phyloP scores from a whole-genome alignment of 2,888 invertebrate species.

The Rotaria magnacalcarata region DNA sequence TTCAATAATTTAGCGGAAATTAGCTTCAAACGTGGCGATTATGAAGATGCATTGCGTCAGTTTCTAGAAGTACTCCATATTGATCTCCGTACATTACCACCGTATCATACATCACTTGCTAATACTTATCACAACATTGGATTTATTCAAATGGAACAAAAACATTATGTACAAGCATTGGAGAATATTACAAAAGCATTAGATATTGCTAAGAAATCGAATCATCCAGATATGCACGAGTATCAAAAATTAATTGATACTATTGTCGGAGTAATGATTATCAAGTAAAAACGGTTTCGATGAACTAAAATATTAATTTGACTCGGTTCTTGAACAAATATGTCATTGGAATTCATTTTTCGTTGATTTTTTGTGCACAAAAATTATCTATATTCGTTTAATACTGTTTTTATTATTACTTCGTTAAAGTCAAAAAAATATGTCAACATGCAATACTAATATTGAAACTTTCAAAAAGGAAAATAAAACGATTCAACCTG shows the following conservation, averaged over 20 bases:
- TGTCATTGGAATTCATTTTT: no score
- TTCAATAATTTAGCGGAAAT: not conserved
- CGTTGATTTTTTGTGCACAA: no score
- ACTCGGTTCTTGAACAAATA: no score
- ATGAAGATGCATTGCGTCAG: not conserved
- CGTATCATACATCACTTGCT: not conserved
- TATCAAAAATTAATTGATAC: not conserved
- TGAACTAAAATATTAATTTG: no score
- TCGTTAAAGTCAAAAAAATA: no score
- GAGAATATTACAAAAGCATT: not conserved
- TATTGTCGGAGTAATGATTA: not conserved
- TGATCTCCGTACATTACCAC: not conserved
- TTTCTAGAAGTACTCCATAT: not conserved
- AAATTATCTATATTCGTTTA: no score
- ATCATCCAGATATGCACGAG: not conserved
- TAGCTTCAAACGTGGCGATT: not conserved
- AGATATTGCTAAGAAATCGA: not conserved
- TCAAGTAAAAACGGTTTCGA: no score
- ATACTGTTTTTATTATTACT: no score
- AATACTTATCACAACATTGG: not conserved
- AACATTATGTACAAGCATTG: not conserved
- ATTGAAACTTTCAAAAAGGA: no score
- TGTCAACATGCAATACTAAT: no score
- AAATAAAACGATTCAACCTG: no score
- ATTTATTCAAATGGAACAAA: not conserved